A percentile compares a stretch with the other conserved stretches of the same genome.
Conservation (phyloP, 2,888 invertebrate species). For the Acleris sparsana region DNA sequence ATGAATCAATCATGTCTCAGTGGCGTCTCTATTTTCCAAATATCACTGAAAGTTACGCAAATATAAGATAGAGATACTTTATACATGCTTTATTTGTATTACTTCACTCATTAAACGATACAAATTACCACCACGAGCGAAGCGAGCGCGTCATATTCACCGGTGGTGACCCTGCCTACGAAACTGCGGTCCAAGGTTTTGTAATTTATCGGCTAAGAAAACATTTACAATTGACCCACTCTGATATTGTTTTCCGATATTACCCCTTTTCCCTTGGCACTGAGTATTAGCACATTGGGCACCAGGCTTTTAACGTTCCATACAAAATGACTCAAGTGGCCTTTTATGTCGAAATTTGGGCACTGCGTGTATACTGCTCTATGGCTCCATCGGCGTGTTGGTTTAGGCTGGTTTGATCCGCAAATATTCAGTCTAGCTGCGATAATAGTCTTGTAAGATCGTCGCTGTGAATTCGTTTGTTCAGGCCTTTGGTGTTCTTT, state of each 20-base stretch:
- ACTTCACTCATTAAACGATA: no score
- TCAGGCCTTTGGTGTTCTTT: not conserved
- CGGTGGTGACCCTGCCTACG: no score
- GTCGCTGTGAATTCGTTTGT: slow-evolving; percentile 49
- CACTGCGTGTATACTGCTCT: slow-evolving; percentile 13
- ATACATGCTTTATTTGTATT: not conserved
- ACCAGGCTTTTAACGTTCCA: no score
- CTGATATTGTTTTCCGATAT: not conserved
- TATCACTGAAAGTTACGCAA: no score
- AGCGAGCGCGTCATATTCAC: not conserved
- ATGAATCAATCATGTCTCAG: no score
- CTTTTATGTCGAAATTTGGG: no score
- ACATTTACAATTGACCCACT: not conserved
- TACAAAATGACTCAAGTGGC: no score
- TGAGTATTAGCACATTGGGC: not conserved
- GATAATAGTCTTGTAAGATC: slow-evolving; percentile 56
- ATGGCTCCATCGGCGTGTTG: slow-evolving; percentile 63
- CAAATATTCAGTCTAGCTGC: slow-evolving; percentile 61
- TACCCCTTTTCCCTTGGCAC: not conserved
- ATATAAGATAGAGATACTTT: no score
- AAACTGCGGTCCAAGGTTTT: not conserved
- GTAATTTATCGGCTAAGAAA: not conserved
- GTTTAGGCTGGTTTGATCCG: slow-evolving; percentile 57
- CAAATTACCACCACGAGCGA: not conserved
- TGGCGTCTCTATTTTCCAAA: no score